Evolutionary conservation across 2,797 vertebrate species (phyloP).

Genomic region (Manis javanica): DNA sequence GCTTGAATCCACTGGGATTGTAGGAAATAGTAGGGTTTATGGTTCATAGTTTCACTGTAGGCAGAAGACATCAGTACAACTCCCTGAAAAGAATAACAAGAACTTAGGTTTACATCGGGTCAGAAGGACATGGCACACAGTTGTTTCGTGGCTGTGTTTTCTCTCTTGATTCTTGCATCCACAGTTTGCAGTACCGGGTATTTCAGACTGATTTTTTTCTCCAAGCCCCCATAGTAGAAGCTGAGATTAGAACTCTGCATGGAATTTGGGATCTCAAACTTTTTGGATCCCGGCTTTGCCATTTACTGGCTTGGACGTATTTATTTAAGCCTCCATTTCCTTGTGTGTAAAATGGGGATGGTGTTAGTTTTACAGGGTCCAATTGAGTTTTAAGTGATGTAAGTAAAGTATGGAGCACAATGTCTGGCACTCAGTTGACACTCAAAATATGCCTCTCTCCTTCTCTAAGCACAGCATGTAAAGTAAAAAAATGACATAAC

Average conservation of each 20-base stretch:
- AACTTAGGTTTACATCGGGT: background rate
- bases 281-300: background rate
- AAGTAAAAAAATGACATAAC: background rate
- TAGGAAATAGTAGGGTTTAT: slow-evolving; percentile 22
- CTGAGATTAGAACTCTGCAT: background rate
- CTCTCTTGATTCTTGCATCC: slow-evolving; percentile 19
- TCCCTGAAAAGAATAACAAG: background rate
- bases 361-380: background rate
- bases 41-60: slow-evolving; percentile 25
- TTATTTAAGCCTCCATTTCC: background rate
- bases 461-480: background rate
- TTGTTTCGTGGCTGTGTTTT: background rate
- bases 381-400: background rate
- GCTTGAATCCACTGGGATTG: background rate
- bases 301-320: background rate
- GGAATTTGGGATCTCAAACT: background rate
- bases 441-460: no score
- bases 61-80: background rate
- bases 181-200: background rate
- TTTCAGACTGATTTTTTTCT: background rate
- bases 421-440: background rate
- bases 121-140: background rate
- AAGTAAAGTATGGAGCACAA: background rate
- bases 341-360: background rate
- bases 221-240: background rate